A percentile compares a stretch with the other conserved stretches of the same genome.
Evolutionary conservation across 1,140 invertebrate genomes (phyloP).

Genomic region (Heliothis subflexa): DNA sequence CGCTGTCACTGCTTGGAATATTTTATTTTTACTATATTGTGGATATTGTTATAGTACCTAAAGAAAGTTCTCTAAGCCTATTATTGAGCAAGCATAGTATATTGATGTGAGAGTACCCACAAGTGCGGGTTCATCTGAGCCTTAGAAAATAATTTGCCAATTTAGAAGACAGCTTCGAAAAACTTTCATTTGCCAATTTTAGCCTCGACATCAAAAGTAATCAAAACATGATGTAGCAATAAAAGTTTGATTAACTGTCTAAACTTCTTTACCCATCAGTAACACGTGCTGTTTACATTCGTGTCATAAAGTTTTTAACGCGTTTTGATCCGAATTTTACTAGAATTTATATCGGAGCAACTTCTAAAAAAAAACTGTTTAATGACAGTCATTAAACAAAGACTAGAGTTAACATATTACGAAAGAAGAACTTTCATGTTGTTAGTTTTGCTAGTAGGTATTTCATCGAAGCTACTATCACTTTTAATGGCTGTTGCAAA

Average conservation of each 20-base stretch:
- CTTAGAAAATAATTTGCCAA: too few relatives aligned
- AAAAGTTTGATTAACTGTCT: constrained; percentile 31
- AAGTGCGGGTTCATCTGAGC: too few relatives aligned
- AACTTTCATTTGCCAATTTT: background rate
- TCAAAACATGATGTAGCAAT: constrained; percentile 30
- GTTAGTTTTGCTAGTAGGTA: background rate
- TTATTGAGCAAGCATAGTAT: background rate
- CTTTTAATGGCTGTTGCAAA: constrained; percentile 11
- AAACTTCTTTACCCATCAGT: constrained; percentile 15
- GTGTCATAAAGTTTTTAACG: constrained; percentile 36
- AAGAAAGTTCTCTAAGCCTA: too few relatives aligned
- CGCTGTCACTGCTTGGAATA: too few relatives aligned
- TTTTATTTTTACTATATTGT: too few relatives aligned
- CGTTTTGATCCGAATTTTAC: constrained; percentile 19
- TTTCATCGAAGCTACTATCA: background rate
- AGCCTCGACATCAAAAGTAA: background rate
- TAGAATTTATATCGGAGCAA: background rate
- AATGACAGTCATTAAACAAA: background rate
- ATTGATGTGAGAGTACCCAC: background rate
- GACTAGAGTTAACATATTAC: background rate
- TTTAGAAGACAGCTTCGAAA: background rate
- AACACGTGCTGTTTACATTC: constrained; percentile 23
- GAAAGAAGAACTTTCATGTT: constrained; percentile 12
- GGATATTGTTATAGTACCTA: too few relatives aligned
- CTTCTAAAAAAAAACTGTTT: constrained; percentile 17